phyloP scores from a whole-genome alignment of 2,888 invertebrate species.

The Baccha elongata region DNA sequence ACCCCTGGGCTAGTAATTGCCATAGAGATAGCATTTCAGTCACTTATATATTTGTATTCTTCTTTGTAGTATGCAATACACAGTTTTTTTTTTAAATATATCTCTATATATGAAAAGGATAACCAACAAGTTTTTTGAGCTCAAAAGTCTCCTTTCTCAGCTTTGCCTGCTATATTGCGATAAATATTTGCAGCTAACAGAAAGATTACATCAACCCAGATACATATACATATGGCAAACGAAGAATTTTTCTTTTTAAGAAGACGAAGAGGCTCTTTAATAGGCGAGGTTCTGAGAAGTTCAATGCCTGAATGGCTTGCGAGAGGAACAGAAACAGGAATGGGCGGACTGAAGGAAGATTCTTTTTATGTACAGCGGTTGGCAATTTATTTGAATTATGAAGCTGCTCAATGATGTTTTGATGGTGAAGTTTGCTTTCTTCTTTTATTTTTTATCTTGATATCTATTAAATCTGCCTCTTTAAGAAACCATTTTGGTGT shows the following conservation, averaged over 20 bases:
- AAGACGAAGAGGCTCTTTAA: conserved; percentile 1
- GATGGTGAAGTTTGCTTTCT: neutral
- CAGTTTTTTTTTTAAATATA: conserved; percentile 7
- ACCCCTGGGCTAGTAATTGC: neutral
- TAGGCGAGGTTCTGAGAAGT: neutral
- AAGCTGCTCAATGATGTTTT: conserved; percentile 19
- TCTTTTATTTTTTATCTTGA: neutral
- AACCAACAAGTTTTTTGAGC: conserved; percentile 10
- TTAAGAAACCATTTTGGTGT: conserved; percentile 27
- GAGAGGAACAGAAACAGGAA: too few relatives aligned
- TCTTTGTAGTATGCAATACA: neutral
- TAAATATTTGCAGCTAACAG: conserved; percentile 29
- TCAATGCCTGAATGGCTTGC: neutral
- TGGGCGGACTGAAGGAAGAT: neutral
- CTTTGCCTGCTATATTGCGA: conserved; percentile 13
- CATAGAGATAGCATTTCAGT: neutral
- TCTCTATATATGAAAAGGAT: neutral
- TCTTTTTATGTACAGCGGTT: neutral
- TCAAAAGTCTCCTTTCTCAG: neutral
- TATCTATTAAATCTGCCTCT: conserved; percentile 20
- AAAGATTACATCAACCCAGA: conserved; percentile 22
- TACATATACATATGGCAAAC: conserved; percentile 17
- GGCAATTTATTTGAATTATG: conserved; percentile 33
- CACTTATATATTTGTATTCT: neutral
- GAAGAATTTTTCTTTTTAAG: neutral